phyloP scores from a whole-genome alignment of 1,140 invertebrate genomes.

The Pachyrhynchus sulphureomaculatus region DNA sequence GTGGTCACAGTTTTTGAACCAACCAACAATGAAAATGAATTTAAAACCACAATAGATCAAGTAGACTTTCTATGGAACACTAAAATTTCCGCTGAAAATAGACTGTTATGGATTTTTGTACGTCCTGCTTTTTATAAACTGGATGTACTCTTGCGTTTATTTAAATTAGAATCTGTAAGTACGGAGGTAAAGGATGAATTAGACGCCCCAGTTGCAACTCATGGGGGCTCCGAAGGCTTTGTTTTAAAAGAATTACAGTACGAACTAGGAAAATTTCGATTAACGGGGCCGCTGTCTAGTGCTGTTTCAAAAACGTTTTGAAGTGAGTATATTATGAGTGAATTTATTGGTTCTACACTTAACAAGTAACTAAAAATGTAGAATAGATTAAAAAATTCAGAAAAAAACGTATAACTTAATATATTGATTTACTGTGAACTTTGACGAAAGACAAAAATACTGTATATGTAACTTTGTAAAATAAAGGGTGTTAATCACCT shows the following conservation, averaged over 20 bases:
- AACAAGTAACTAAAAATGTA: background rate
- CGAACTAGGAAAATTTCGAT: slow-evolving; percentile 73
- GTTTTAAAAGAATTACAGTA: slow-evolving; percentile 65
- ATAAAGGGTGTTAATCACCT: too few relatives aligned
- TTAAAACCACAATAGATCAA: slow-evolving; percentile 59
- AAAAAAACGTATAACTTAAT: too few relatives aligned
- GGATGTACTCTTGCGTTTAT: slow-evolving; percentile 60
- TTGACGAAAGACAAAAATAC: too few relatives aligned
- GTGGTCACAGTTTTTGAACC: slow-evolving; percentile 11
- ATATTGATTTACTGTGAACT: too few relatives aligned
- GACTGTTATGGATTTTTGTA: slow-evolving; percentile 81
- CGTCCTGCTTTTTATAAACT: slow-evolving; percentile 76
- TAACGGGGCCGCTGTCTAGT: slow-evolving; percentile 77
- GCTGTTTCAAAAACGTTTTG: slow-evolving; percentile 63
- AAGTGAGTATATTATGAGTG: slow-evolving; percentile 50
- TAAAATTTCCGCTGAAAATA: slow-evolving; percentile 36
- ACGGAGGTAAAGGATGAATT: slow-evolving; percentile 11
- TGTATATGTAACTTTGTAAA: too few relatives aligned
- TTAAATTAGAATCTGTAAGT: slow-evolving; percentile 53
- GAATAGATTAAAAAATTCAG: too few relatives aligned
- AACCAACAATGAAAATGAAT: background rate
- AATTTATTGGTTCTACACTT: background rate
- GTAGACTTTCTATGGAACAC: slow-evolving; percentile 77
- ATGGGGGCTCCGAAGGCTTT: slow-evolving; percentile 23
- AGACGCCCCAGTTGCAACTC: slow-evolving; percentile 14